phyloP scores from a whole-genome alignment of 2,888 invertebrate species.

The Acronicta psi region DNA sequence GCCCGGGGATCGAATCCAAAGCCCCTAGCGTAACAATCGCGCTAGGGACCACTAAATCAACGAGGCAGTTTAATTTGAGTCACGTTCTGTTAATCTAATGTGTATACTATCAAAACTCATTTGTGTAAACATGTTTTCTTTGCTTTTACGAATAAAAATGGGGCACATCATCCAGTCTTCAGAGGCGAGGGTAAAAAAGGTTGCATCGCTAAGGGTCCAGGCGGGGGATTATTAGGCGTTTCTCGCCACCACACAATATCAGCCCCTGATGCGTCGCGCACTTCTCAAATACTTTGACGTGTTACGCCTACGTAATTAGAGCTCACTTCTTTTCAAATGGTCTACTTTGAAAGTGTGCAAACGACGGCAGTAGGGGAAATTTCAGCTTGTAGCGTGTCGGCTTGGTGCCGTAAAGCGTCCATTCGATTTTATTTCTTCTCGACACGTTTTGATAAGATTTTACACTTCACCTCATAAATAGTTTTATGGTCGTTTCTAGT shows the following conservation, averaged over 20 bases:
- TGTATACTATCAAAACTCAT: not conserved
- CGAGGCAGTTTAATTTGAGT: too few relatives aligned
- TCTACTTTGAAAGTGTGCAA: constrained; percentile 37
- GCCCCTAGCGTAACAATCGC: too few relatives aligned
- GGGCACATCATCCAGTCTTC: constrained; percentile 12
- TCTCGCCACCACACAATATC: constrained; percentile 44
- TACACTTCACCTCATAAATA: constrained; percentile 15
- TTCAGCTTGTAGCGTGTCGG: constrained; percentile 11
- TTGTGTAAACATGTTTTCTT: constrained; percentile 1
- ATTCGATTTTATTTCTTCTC: constrained; percentile 34
- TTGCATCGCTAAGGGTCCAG: constrained; percentile 20
- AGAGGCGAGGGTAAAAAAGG: constrained; percentile 12
- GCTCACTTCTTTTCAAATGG: constrained; percentile 51
- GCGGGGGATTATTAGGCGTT: constrained; percentile 44
- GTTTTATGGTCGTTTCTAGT: constrained; percentile 7
- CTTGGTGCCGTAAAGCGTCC: constrained; percentile 2
- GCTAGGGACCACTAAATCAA: too few relatives aligned
- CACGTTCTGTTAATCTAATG: too few relatives aligned
- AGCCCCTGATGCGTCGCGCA: constrained; percentile 42
- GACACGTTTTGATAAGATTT: constrained; percentile 14
- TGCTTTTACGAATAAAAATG: constrained; percentile 14
- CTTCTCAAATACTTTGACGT: constrained; percentile 51
- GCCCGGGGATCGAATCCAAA: too few relatives aligned
- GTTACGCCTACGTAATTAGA: constrained; percentile 55
- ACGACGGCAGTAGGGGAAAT: constrained; percentile 9